Base-by-base conservation (phyloP, 2,888 invertebrate species). In the Pyrrhia umbra region DNA sequence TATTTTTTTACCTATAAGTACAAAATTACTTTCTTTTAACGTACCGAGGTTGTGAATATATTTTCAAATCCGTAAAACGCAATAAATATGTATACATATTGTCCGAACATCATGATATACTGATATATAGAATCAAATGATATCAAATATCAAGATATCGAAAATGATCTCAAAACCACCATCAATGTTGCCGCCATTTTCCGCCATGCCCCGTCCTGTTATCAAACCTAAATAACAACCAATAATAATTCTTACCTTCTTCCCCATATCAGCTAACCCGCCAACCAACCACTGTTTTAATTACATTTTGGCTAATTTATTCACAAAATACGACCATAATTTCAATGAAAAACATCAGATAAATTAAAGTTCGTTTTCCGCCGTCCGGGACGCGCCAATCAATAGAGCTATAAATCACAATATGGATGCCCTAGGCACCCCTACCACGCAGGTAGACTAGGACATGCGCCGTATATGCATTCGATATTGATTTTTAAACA, bases 381-480 rank as follows among this genome's bases (percentile, higher is more conserved):
- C 10, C 16, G 27, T 37, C 16, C 20, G n/a, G 30, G 34, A 18
- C 13, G n/a, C 27, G 50, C 9, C 37, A 40, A 71, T 71, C 64
- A 64, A 63, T 64, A 55, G 20, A 30, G 55, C 21, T 3, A 68
- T 71, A 64, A 68, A 51, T 71, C 37, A 71, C 40, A 68, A 40
- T 13, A 63, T 30, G 68, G 30, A 66, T 45, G 23, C 27, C 59
- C 59, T 68, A 74, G 23, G 20, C 34, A n/a, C 25, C 47, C 68
- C 60, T 37, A 25, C 66, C 66, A 25, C 45, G 6, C 49, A 71
- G 68, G 60, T 68, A 20, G 21, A 8, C 37, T 73, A 73, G 59
- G 47, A 43, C 70, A 73, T 68, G 71, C 71, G 75, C 75, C 5
- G 42, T 60, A 23, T 51, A 50, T 56, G 61, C 43, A 52, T 15